Base-by-base conservation (phyloP, 2,113 vertebrate species). In the Lethenteron reissneri region DNA sequence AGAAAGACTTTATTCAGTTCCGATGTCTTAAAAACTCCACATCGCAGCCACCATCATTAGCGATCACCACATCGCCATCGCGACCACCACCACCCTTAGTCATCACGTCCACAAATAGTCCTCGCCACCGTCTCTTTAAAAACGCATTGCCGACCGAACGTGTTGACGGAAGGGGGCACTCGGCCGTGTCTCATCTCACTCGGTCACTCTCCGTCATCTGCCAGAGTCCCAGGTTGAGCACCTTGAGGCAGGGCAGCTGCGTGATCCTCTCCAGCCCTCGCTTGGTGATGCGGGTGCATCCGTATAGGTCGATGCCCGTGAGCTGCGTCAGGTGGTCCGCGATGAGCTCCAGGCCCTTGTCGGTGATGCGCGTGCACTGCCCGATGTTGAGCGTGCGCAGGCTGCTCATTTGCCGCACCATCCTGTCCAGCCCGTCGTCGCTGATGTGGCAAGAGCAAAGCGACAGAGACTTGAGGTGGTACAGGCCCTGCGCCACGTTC, bases 201-300 rank as follows among this genome's bases (percentile, higher is more conserved):
- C 64, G 9, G 64, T 68, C 64, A 25, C 64, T 68, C 83, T 97
- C 92, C 80, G 89, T 95, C 87, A 97, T 95, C 87, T 88, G 90
- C 92, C 91, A 84, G 71, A 87, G 89, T 80, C 94, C 94, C 81
- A 99, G 81, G 81, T 99, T 99, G 75, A 99, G 88, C 80, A 97
- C 94, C 84, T 99, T 99, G 84, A 99, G 92, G 86, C 92, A 97
- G 78, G 94, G 94, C 78, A 97, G 85, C 83, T 95, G 94, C 2
- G 94, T 99, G 79, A 97, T 96, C 81, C 92, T 88, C 84, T 97
- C 90, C 81, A 99, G 83, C 74, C 94, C 92, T 74, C 89, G 82
- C 81, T 99, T 97, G 76, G 94, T 99, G 78, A 99, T 99, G 76
- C 92, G 90, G 19, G 94, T 99, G 75, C 94, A 99, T 80, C 92